These are phyloP conservation scores for Dendrocincla fuliginosa DNA, from an alignment of 2,797 vertebrate species.

Conservation along the genomic window DNA sequence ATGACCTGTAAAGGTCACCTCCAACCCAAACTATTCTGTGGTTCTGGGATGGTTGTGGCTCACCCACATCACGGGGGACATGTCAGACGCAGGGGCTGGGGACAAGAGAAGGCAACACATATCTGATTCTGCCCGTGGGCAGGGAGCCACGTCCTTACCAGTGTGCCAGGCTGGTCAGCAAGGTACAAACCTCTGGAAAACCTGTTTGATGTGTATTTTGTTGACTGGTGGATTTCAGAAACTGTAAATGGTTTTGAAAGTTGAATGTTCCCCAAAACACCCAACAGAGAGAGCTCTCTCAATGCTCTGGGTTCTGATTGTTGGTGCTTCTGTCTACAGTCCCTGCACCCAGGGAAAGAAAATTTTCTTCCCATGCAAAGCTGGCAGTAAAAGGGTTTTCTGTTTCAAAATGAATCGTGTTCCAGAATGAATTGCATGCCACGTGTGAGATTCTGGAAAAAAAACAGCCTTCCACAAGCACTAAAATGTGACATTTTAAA, in stretches of 20 bases:
- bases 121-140: background rate
- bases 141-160: background rate
- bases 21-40: background rate
- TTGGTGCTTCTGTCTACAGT: background rate
- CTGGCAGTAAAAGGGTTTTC: background rate
- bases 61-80: background rate
- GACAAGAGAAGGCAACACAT: background rate
- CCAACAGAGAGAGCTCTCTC: background rate
- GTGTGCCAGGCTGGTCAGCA: background rate
- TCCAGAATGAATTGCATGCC: background rate
- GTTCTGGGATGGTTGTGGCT: background rate
- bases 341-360: background rate
- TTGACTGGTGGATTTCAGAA: background rate
- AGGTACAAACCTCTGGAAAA: background rate
- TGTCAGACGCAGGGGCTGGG: rapidly evolving
- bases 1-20: background rate
- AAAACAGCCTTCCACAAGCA: background rate
- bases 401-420: background rate
- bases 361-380: background rate
- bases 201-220: rapidly evolving
- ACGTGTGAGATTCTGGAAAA: background rate
- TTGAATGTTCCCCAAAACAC: background rate
- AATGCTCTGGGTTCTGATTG: background rate
- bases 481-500: background rate
- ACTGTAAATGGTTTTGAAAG: background rate